Percentiles rank a stretch among this genome's conserved stretches.
Evolutionary conservation across 2,113 vertebrate genomes (phyloP).

Genomic region (Cyanoramphus novaezelandiae): DNA sequence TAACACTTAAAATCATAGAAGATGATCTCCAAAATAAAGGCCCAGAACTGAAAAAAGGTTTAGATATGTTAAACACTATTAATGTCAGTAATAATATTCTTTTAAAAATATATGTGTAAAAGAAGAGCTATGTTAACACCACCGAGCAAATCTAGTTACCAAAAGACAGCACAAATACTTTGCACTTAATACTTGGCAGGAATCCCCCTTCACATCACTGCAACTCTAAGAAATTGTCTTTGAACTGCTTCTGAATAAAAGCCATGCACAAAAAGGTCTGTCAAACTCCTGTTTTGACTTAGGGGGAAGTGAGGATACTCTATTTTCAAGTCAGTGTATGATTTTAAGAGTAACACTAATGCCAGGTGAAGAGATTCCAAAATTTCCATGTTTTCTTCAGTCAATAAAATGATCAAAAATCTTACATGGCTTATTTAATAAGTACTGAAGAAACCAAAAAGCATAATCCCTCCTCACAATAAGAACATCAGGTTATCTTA

Average conservation of each 20-base stretch:
- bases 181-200: not conserved
- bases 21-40: not conserved
- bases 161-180: not conserved
- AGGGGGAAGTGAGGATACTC: not conserved
- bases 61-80: not conserved
- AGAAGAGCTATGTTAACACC: not conserved
- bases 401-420: not conserved
- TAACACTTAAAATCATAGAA: not conserved
- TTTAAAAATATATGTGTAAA: not conserved
- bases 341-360: not conserved
- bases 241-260: not conserved
- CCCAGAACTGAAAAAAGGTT: not conserved
- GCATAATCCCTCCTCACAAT: not conserved
- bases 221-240: not conserved
- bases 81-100: not conserved
- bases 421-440: not conserved
- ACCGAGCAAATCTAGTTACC: not conserved
- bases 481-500: not conserved
- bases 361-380: not conserved
- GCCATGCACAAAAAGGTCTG: not conserved
- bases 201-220: not conserved
- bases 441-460: not conserved
- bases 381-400: not conserved
- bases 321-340: not conserved
- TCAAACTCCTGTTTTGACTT: not conserved